Evolutionary conservation across 2,888 invertebrate genomes (phyloP).

Genomic region (Spodoptera littoralis): DNA sequence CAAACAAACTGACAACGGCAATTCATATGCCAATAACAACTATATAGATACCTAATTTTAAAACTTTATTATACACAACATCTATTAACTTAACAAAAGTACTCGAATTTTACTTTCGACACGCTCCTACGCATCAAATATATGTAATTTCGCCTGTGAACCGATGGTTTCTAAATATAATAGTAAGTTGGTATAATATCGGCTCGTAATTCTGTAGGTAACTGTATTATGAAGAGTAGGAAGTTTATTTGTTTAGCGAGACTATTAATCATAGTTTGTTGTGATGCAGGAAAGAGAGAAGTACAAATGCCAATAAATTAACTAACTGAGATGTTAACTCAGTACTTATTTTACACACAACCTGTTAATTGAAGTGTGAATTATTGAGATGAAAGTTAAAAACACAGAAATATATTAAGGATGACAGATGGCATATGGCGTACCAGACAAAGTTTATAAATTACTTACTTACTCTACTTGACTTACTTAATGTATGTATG

Average conservation of each 20-base stretch:
- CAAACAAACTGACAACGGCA: background rate
- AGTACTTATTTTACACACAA: too few species aligned
- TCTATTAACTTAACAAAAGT: slow-evolving; percentile 30
- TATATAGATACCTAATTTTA: background rate
- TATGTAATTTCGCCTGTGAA: slow-evolving; percentile 40
- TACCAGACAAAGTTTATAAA: too few species aligned
- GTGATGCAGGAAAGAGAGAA: background rate
- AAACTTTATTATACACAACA: slow-evolving; percentile 5
- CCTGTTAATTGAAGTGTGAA: too few species aligned
- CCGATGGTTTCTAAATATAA: slow-evolving; percentile 46
- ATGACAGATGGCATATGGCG: too few species aligned
- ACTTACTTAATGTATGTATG: too few species aligned
- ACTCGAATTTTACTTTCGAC: slow-evolving; percentile 26
- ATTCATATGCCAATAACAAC: background rate
- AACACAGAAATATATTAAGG: too few species aligned
- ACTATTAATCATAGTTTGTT: slow-evolving; percentile 47
- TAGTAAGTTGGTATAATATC: slow-evolving; percentile 44
- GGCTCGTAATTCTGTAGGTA: slow-evolving; percentile 38
- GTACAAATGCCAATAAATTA: background rate
- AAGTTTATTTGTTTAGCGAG: slow-evolving; percentile 49
- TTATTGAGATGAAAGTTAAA: too few species aligned
- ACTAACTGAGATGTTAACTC: too few species aligned
- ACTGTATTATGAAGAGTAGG: slow-evolving; percentile 45
- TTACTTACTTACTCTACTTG: too few species aligned
- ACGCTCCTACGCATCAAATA: slow-evolving; percentile 39